These are phyloP conservation scores for Hoplostethus mediterraneus DNA, from an alignment of 2,797 vertebrate species.

Conservation along the genomic window DNA sequence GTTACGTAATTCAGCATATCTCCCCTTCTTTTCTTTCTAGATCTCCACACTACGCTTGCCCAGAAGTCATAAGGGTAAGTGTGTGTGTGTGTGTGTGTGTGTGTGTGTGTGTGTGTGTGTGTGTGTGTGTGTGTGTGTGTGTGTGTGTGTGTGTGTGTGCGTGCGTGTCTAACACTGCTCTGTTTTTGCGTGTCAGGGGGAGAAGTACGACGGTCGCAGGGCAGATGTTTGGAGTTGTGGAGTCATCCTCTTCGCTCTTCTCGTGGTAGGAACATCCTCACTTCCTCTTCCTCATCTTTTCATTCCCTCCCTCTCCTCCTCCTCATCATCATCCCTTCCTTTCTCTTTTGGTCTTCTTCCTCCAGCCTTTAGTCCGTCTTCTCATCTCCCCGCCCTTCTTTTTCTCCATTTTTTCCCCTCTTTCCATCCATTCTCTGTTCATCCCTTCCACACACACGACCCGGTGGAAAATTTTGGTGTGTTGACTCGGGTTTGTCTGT, in stretches of 20 bases:
- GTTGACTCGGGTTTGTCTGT: too few species aligned
- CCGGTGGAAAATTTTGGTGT: too few species aligned
- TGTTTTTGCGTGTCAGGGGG: constrained; percentile 81
- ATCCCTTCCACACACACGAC: too few species aligned
- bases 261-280: constrained; percentile 85
- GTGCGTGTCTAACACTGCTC: neutral
- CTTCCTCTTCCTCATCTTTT: neutral
- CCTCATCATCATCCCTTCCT: neutral
- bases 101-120: constrained; percentile 5
- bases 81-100: constrained; percentile 2
- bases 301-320: neutral
- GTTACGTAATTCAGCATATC: neutral
- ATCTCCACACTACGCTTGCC: constrained; percentile 98
- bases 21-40: constrained; percentile 72
- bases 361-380: neutral
- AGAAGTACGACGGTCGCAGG: constrained; percentile 92
- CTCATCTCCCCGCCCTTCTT: too few species aligned
- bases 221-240: constrained; percentile 96
- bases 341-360: neutral
- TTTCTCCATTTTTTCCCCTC: neutral
- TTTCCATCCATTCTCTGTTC: too few species aligned
- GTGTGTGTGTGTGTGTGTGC: constrained; percentile 18
- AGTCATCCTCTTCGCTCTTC: constrained; percentile 93
- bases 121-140: constrained; percentile 16
- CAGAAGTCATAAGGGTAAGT: constrained; percentile 97